phyloP scores from a whole-genome alignment of 2,113 vertebrate genomes.

The Trochalopteron elliotii region DNA sequence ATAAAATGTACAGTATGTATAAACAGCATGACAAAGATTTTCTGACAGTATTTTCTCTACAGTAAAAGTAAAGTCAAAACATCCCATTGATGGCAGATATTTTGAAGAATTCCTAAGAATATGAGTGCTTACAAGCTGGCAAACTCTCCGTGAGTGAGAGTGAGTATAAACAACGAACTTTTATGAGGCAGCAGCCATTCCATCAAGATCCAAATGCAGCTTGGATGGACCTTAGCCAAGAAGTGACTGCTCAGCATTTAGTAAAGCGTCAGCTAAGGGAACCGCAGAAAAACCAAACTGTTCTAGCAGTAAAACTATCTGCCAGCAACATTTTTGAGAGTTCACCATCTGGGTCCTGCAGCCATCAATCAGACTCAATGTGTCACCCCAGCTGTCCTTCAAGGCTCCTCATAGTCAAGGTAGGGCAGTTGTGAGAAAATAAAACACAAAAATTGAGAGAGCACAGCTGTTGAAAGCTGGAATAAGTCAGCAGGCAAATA shows the following conservation, averaged over 20 bases:
- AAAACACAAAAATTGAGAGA: background rate
- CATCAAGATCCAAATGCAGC: conserved; percentile 4
- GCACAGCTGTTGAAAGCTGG: background rate
- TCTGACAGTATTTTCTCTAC: conserved; percentile 36
- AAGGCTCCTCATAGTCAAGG: background rate
- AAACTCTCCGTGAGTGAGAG: background rate
- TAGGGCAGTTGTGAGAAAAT: conserved; percentile 6
- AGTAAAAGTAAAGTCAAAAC: conserved; percentile 40
- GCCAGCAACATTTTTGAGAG: conserved; percentile 44
- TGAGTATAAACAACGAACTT: conserved; percentile 43
- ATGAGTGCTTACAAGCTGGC: background rate
- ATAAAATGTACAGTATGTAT: conserved; percentile 36
- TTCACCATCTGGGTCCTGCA: conserved; percentile 52
- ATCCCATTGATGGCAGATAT: conserved; percentile 13
- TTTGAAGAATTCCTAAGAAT: conserved; percentile 37
- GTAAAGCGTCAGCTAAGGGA: conserved; percentile 31
- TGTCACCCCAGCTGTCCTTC: conserved; percentile 43
- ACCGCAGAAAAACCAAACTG: background rate
- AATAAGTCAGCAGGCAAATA: background rate
- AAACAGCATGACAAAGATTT: conserved; percentile 41
- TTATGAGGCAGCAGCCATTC: conserved; percentile 18
- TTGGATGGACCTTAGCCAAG: conserved; percentile 51
- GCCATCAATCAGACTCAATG: conserved; percentile 13
- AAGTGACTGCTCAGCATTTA: conserved; percentile 45
- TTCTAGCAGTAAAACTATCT: conserved; percentile 35